Evolutionary conservation across 2,797 vertebrate genomes (phyloP), one percentile per base, ranked within the genome.

Genomic region (Salmo trutta): DNA sequence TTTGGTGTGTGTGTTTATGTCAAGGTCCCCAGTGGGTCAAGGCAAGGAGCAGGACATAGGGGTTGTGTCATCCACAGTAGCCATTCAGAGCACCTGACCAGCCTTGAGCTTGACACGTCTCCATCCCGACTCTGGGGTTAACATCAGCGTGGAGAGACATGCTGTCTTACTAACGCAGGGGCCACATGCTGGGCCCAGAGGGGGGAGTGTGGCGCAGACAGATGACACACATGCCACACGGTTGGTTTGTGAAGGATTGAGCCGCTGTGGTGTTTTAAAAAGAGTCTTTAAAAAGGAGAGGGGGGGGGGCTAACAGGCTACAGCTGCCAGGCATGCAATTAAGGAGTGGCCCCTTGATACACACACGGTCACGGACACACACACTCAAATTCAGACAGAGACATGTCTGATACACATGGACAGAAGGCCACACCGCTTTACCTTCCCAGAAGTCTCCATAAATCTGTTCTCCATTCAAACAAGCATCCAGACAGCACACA

Each of bases 171-270:
- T 64, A 79, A 87, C 82, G 85, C 82, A 31, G 76, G 27, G 62
- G 85, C 88, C 82, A 65, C 62, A 66, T 79, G 81, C 72, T 4
- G 1, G 69, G 74, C 21, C 29, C 59, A 47, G 77, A 21, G 79
- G 72, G 74, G 74, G 41, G 33, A 21, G 24, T 0, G 24, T 81
- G 74, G 68, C 65, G 81, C 68, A 74, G 90, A 90, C 84, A 89
- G 85, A 93, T 91, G 88, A 91, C 82, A 88, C 5, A 73, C 90
- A 92, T 92, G 86, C 92, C 90, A 70, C 83, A 85, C 74, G 33
- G 77, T 78, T 85, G 12, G 15, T 5, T 36, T 27, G 79, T 66
- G 17, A 85, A 71, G 83, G 86, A 86, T 77, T 81, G 75, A 81
- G 80, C 66, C 77, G 73, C 81, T 69, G 19, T 56, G 64, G 65